These are phyloP conservation scores for Ptychochromis oligacanthus DNA, from an alignment of 2,113 vertebrate genomes.

Conservation along the genomic window DNA sequence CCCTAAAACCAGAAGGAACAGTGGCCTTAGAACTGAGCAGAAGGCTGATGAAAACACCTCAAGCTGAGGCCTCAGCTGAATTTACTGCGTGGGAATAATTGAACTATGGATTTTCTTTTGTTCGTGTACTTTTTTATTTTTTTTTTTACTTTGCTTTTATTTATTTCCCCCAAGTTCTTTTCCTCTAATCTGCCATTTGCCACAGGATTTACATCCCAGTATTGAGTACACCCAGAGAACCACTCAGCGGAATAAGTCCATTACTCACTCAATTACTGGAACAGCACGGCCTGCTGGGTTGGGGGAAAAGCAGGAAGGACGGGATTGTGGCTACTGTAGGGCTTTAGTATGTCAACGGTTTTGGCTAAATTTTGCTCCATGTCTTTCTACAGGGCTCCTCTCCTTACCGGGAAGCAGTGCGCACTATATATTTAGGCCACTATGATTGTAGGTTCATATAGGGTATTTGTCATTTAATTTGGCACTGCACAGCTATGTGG, in stretches of 20 bases:
- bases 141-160: slow-evolving; percentile 33
- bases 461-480: slow-evolving; percentile 46
- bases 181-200: slow-evolving; percentile 67
- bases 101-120: slow-evolving; percentile 67
- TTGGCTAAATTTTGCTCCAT: slow-evolving; percentile 51
- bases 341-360: slow-evolving; percentile 67
- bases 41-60: slow-evolving; percentile 18
- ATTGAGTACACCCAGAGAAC: slow-evolving; percentile 75
- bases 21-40: neutral
- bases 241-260: slow-evolving; percentile 81
- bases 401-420: slow-evolving; percentile 11
- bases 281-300: slow-evolving; percentile 72
- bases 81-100: slow-evolving; percentile 64
- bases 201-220: slow-evolving; percentile 77
- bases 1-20: neutral
- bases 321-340: slow-evolving; percentile 65
- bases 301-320: slow-evolving; percentile 61
- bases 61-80: slow-evolving; percentile 41
- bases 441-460: slow-evolving; percentile 23
- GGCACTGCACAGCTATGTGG: neutral
- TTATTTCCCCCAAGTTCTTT: slow-evolving; percentile 46
- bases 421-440: slow-evolving; percentile 31
- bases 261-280: slow-evolving; percentile 82
- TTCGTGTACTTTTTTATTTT: slow-evolving; percentile 44
- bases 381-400: slow-evolving; percentile 46